These are phyloP conservation scores for Dicyrtomina minuta DNA, from an alignment of 2,888 invertebrate species.

Conservation along the genomic window DNA sequence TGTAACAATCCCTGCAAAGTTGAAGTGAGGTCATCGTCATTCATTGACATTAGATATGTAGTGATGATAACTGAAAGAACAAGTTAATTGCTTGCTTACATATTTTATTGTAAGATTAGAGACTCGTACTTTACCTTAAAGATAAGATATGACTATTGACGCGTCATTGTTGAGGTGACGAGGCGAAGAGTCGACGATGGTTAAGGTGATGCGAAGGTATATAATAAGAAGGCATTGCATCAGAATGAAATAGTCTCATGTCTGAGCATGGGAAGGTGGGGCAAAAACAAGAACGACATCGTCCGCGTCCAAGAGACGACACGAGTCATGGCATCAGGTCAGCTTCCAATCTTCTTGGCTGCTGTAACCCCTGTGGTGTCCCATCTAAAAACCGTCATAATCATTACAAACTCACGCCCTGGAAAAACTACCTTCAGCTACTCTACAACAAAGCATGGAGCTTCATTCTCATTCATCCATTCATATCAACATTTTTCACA, in stretches of 20 bases:
- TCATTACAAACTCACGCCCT: conserved; percentile 8
- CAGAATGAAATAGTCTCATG: background rate
- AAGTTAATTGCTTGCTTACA: conserved; percentile 16
- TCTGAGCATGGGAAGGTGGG: too few relatives aligned
- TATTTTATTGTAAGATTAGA: background rate
- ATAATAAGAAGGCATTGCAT: background rate
- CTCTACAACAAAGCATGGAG: too few relatives aligned
- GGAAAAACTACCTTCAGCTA: background rate
- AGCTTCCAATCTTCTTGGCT: background rate
- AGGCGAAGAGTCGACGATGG: background rate
- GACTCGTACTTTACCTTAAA: too few relatives aligned
- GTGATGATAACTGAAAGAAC: conserved; percentile 6
- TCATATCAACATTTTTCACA: too few relatives aligned
- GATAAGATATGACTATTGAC: background rate
- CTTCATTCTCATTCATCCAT: too few relatives aligned
- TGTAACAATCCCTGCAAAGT: too few relatives aligned
- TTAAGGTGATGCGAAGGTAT: background rate
- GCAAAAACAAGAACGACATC: too few relatives aligned
- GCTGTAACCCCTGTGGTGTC: background rate
- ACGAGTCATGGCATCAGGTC: background rate
- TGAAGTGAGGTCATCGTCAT: conserved; percentile 8
- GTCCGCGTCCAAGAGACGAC: too few relatives aligned
- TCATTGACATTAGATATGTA: conserved; percentile 5
- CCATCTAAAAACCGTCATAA: conserved; percentile 11
- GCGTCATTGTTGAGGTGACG: conserved; percentile 12